Conservation (phyloP, 2,888 invertebrate species). For the Spisula subtruncata region DNA sequence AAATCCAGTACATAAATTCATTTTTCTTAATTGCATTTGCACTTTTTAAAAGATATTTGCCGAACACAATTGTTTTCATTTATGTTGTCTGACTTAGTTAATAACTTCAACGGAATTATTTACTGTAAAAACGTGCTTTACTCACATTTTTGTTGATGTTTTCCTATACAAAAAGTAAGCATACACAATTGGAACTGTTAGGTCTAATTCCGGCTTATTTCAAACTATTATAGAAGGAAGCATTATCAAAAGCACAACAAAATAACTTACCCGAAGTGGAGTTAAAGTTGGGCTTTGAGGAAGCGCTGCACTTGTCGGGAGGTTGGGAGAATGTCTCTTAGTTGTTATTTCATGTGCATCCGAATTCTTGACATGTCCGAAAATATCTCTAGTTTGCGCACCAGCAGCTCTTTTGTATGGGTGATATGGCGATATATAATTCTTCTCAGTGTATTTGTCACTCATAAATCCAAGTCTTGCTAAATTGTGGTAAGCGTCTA, state of each 20-base stretch:
- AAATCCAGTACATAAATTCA: too few relatives aligned
- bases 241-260: not conserved
- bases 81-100: too few relatives aligned
- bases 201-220: too few relatives aligned
- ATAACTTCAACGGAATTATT: too few relatives aligned
- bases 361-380: conserved; percentile 12
- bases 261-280: not conserved
- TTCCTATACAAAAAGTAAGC: too few relatives aligned
- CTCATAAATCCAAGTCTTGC: not conserved
- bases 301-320: not conserved
- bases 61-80: too few relatives aligned
- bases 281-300: not conserved
- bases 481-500: conserved; percentile 10
- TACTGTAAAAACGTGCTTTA: too few relatives aligned
- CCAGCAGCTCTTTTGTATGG: conserved; percentile 5
- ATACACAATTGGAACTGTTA: too few relatives aligned
- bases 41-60: too few relatives aligned
- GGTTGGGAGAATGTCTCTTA: conserved; percentile 12
- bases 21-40: too few relatives aligned
- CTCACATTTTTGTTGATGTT: too few relatives aligned
- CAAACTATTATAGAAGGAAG: too few relatives aligned
- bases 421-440: not conserved
- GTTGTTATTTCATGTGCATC: not conserved
- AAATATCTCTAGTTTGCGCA: not conserved
- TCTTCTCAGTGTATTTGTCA: not conserved